These are phyloP conservation scores for Digitonthophagus gazella DNA, from an alignment of 2,888 invertebrate genomes.

Conservation along the genomic window DNA sequence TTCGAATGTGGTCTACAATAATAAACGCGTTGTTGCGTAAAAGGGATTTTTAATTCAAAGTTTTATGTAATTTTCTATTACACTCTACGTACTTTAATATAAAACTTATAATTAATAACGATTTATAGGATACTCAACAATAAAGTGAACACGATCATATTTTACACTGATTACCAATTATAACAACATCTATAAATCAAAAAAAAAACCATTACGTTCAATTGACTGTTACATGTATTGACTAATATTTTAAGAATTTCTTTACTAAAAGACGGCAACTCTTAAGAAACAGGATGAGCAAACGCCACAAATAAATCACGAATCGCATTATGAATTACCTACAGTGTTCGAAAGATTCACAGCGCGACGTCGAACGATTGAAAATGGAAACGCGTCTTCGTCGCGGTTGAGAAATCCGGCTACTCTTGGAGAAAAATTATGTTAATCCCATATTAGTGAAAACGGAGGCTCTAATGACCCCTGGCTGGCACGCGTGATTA, in stretches of 20 bases:
- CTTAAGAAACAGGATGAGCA: background rate
- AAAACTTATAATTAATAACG: background rate
- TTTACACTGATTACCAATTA: background rate
- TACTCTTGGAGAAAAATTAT: constrained; percentile 1
- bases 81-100: background rate
- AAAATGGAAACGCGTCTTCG: background rate
- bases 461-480: background rate
- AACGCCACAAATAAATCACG: background rate
- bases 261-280: background rate
- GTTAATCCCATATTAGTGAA: constrained; percentile 7
- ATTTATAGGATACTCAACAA: too few species aligned
- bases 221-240: background rate
- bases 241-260: background rate
- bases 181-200: background rate
- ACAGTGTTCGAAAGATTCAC: background rate
- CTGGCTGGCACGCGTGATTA: background rate
- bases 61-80: background rate
- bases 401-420: background rate
- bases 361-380: background rate
- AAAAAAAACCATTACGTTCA: background rate
- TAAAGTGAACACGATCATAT: too few species aligned
- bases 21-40: background rate
- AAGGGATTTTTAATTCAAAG: background rate
- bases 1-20: background rate
- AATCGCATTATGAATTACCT: background rate